Evolutionary conservation across 2,888 invertebrate genomes (phyloP), one percentile per base, ranked within the genome.

Genomic region (Petrolisthes cinctipes): DNA sequence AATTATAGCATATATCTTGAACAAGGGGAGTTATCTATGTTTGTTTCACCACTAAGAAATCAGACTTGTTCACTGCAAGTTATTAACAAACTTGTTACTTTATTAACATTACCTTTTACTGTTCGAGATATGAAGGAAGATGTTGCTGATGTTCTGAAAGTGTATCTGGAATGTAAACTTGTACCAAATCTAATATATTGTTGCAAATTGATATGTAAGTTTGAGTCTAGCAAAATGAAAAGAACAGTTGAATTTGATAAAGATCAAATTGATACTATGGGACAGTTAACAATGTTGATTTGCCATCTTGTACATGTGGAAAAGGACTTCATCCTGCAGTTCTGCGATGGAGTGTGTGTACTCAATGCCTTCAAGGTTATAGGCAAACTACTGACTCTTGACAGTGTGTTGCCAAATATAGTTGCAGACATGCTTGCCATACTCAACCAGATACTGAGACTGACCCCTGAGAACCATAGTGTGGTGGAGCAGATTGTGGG

Each of bases 31-130:
- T 56, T 90, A 51, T 87, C 87, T 23, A 87, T 90, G 87, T 89
- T 90, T 78, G 83, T 90, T 37, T 89, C 89, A 66, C 90, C 90
- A 56, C 73, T 90, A 1, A 85, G 89, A 82, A 90, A 88, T 88
- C 86, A 80, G 54, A 84, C 85, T 51, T 90, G 90, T 71, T 84
- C 90, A 66, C 9, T 88, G n/a, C 83, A 78, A 82, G 89, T 90
- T n/a, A 86, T 76, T 56, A 89, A 90, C 57, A 90, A 88, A 83
- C 89, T 90, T 75, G 83, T 68, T 11, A 85, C 86, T 11, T 75
- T 90, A 51, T 53, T 90, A 37, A 80, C 83, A 81, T 61, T 90
- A 23, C 90, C 90, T n/a, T 89, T 90, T n/a, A 89, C 89, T 17
- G 56, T 89, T 23, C 85, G 89, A n/a, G 82, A 85, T 20, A 85